Percentiles rank a stretch among this genome's conserved stretches.
These are phyloP conservation scores for Gibbula magus DNA, from an alignment of 2,888 invertebrate genomes.

Conservation along the genomic window DNA sequence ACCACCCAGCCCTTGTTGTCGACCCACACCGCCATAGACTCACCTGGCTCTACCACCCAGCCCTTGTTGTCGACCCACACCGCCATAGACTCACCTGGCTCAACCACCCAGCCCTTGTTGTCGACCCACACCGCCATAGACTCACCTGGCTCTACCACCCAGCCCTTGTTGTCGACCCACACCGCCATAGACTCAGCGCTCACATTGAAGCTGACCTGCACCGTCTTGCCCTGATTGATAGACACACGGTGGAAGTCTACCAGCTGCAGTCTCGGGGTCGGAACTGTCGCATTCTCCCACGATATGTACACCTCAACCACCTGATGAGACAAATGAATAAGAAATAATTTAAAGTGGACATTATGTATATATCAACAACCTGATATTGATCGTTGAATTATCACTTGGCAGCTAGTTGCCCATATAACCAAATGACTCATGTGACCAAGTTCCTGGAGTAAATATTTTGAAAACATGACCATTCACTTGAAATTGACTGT, in stretches of 20 bases:
- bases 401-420: too few relatives aligned
- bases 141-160: conserved; percentile 53
- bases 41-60: conserved; percentile 19
- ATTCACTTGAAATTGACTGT: too few relatives aligned
- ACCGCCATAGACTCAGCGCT: conserved; percentile 56
- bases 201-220: conserved; percentile 41
- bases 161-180: conserved; percentile 52
- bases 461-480: too few relatives aligned
- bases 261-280: conserved; percentile 59
- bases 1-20: conserved; percentile 28
- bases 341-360: too few relatives aligned
- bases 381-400: too few relatives aligned
- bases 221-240: conserved; percentile 34
- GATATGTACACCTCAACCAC: conserved; percentile 67
- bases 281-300: conserved; percentile 58
- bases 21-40: conserved; percentile 1
- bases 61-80: conserved; percentile 27
- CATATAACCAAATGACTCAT: too few relatives aligned
- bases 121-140: conserved; percentile 1
- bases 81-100: background rate
- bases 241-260: conserved; percentile 53
- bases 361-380: too few relatives aligned
- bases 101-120: conserved; percentile 27
- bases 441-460: too few relatives aligned
- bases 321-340: too few relatives aligned